Evolutionary conservation across 64 coral and sea anemone species (phyloP).

Genomic region (Astreopora myriophthalma): DNA sequence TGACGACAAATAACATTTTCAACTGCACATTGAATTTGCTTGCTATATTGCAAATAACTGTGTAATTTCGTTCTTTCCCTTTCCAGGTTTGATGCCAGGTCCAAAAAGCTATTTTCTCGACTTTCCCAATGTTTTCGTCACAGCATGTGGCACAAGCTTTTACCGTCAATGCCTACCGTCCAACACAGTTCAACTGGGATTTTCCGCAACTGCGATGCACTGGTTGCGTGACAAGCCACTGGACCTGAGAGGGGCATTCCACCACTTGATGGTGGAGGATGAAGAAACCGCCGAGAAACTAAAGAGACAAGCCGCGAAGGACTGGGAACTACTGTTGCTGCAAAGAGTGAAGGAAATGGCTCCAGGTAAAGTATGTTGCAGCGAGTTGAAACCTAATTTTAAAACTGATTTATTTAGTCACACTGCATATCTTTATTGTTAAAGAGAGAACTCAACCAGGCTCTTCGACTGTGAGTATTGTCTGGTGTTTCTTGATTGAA

Average conservation of each 20-base stretch:
- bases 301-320: constrained; percentile 54
- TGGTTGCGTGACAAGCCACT: constrained; percentile 68
- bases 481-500: no score
- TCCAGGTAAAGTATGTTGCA: constrained; percentile 5
- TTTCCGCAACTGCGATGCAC: constrained; percentile 61
- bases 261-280: constrained; percentile 55
- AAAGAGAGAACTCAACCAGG: no score
- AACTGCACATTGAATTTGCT: no score
- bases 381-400: no score
- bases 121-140: constrained; percentile 69
- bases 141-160: constrained; percentile 75
- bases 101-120: constrained; percentile 58
- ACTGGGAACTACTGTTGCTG: constrained; percentile 71
- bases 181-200: constrained; percentile 18
- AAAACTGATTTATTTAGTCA: no score
- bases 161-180: constrained; percentile 55
- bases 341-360: constrained; percentile 55
- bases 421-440: no score
- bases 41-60: neutral
- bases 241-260: constrained; percentile 66
- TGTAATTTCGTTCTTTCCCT: neutral
- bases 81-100: constrained; percentile 59
- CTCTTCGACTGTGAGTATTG: no score
- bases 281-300: constrained; percentile 52
- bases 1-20: no score